Evolutionary conservation across 2,113 vertebrate genomes (phyloP).

Genomic region (Lampris megalopsis): DNA sequence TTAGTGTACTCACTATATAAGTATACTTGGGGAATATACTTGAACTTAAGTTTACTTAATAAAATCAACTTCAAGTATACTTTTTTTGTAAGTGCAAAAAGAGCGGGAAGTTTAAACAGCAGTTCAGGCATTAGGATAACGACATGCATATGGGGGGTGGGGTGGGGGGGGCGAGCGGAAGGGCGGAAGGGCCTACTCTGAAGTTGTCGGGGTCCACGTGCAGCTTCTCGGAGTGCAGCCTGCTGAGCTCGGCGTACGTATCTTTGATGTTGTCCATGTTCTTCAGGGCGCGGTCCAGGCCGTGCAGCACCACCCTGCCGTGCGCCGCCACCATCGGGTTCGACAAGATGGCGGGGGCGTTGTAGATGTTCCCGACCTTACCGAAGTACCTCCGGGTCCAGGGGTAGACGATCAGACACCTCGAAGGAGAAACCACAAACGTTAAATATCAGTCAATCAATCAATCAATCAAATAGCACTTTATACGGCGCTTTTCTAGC

Average conservation of each 20-base stretch:
- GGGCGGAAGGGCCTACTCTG: slow-evolving; percentile 31
- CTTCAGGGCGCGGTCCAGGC: slow-evolving; percentile 45
- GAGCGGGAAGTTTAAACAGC: too few species aligned
- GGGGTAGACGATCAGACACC: slow-evolving; percentile 79
- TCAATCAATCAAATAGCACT: too few species aligned
- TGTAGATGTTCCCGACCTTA: slow-evolving; percentile 79
- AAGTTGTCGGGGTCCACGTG: slow-evolving; percentile 70
- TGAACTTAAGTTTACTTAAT: too few species aligned
- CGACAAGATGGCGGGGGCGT: slow-evolving; percentile 74
- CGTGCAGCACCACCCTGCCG: slow-evolving; percentile 46
- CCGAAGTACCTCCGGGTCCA: slow-evolving; percentile 87
- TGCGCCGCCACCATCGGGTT: slow-evolving; percentile 73
- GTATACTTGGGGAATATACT: too few species aligned
- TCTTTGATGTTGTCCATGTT: slow-evolving; percentile 56
- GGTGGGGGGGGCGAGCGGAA: too few species aligned
- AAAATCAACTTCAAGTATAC: too few species aligned
- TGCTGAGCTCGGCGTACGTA: slow-evolving; percentile 42
- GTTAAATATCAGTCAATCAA: neutral
- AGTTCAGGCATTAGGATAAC: too few species aligned
- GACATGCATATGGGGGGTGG: too few species aligned
- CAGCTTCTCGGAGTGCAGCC: slow-evolving; percentile 63
- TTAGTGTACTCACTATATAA: too few species aligned
- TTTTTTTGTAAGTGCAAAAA: too few species aligned
- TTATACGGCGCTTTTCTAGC: too few species aligned
- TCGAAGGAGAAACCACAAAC: slow-evolving; percentile 11